phyloP scores from a whole-genome alignment of 2,113 vertebrate genomes.

The Menura novaehollandiae region DNA sequence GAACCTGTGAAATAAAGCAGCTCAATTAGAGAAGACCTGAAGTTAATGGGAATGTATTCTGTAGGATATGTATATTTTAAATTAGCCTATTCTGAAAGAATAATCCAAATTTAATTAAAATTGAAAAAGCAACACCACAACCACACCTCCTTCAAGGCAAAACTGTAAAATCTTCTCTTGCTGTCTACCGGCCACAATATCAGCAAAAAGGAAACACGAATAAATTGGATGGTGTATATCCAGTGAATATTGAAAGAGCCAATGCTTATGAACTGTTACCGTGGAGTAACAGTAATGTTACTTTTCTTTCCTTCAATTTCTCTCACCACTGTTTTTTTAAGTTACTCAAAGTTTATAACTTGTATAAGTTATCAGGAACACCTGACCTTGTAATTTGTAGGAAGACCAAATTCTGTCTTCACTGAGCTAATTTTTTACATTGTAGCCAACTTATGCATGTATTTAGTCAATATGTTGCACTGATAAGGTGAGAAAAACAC shows the following conservation, averaged over 20 bases:
- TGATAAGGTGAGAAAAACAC: neutral
- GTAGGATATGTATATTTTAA: neutral
- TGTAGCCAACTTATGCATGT: neutral
- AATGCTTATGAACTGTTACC: neutral
- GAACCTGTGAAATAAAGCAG: neutral
- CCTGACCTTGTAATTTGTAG: neutral
- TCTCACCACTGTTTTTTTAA: neutral
- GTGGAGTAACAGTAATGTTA: neutral
- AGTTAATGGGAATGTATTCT: neutral
- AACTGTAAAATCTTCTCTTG: neutral
- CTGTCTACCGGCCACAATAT: neutral
- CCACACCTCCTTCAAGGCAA: neutral
- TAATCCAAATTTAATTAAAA: neutral
- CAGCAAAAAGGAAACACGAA: neutral
- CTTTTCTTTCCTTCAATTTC: neutral
- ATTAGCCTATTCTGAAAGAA: neutral
- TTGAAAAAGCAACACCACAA: neutral
- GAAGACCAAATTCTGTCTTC: neutral
- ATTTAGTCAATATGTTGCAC: neutral
- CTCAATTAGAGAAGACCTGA: conserved; percentile 15
- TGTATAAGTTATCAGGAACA: neutral
- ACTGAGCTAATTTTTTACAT: neutral
- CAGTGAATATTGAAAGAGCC: neutral
- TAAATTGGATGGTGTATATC: neutral
- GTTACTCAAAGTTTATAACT: neutral